These are phyloP conservation scores for Saimiri boliviensis DNA, from an alignment of 2,113 vertebrate genomes.

Conservation along the genomic window DNA sequence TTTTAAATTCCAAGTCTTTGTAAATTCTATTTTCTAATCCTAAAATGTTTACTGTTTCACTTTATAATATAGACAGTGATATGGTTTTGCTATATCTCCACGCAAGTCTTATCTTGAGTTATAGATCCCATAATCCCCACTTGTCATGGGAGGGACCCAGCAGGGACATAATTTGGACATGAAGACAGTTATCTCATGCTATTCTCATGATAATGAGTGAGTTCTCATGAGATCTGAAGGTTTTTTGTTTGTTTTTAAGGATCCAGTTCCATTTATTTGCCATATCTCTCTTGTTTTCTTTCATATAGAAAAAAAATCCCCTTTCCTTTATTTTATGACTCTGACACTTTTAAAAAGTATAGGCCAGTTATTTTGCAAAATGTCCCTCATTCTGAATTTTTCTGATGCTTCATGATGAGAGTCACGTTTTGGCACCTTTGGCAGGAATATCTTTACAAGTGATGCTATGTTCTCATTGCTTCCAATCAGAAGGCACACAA, in stretches of 20 bases:
- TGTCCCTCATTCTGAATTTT: background rate
- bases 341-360: background rate
- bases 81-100: no score
- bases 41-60: background rate
- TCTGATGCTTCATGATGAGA: background rate
- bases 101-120: no score
- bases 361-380: background rate
- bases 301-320: background rate
- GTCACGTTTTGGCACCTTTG: background rate
- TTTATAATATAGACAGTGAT: background rate
- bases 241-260: background rate
- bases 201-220: no score
- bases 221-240: no score
- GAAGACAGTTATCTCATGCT: no score
- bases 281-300: background rate
- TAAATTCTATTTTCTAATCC: background rate
- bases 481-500: background rate
- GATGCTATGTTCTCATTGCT: background rate
- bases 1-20: background rate
- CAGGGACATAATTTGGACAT: no score
- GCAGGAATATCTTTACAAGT: background rate
- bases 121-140: no score
- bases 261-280: background rate
- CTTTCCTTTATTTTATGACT: background rate
- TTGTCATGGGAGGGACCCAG: no score